phyloP scores from a whole-genome alignment of 1,140 invertebrate genomes.

The Eriosoma lanigerum region DNA sequence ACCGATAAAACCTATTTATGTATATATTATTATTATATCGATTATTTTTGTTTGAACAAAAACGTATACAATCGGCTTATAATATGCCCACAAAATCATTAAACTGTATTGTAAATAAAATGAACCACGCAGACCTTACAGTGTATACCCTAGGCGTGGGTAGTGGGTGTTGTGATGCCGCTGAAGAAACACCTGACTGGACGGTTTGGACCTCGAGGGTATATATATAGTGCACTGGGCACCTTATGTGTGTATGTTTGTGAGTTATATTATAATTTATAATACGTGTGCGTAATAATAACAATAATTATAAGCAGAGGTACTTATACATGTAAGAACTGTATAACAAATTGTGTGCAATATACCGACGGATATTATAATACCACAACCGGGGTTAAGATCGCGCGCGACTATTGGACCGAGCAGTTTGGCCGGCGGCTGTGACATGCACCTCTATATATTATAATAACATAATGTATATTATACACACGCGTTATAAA shows the following conservation, averaged over 20 bases:
- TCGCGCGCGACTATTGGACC: not conserved
- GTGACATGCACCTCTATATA: not conserved
- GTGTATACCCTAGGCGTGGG: not conserved
- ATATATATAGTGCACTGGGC: too few species aligned
- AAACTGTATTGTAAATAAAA: too few species aligned
- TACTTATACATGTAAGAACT: not conserved
- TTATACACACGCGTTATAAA: not conserved
- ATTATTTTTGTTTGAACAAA: too few species aligned
- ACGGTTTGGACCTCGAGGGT: constrained; percentile 4
- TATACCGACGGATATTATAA: too few species aligned
- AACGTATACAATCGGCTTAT: too few species aligned
- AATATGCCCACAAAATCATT: too few species aligned
- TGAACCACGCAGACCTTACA: too few species aligned
- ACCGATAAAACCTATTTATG: too few species aligned
- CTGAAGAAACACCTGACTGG: constrained; percentile 31
- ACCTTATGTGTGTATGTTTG: not conserved
- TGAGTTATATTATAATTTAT: too few species aligned
- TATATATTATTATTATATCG: too few species aligned
- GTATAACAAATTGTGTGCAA: too few species aligned
- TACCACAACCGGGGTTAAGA: too few species aligned
- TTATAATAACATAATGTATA: not conserved
- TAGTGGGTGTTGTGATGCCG: not conserved
- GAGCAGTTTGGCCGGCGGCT: not conserved
- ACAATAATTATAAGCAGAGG: constrained; percentile 4
- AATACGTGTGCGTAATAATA: not conserved